Evolutionary conservation across 2,113 vertebrate genomes (phyloP).

Genomic region (Colius striatus): DNA sequence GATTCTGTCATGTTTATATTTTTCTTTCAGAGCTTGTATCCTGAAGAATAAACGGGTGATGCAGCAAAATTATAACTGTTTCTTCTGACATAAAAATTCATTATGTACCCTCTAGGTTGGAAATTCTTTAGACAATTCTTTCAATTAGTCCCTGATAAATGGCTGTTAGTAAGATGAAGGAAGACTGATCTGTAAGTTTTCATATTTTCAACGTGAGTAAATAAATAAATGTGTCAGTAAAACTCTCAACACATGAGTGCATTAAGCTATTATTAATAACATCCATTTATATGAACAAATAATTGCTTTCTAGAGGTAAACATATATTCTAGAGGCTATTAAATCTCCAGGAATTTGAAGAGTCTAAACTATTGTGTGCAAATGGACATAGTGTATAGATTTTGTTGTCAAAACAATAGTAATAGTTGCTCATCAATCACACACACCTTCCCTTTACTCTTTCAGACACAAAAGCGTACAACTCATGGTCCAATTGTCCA

Average conservation of each 20-base stretch:
- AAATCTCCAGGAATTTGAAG: not conserved
- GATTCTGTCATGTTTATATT: not conserved
- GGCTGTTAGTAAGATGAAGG: not conserved
- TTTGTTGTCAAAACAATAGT: not conserved
- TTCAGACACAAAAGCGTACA: not conserved
- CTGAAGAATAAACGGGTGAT: not conserved
- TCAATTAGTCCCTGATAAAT: conserved; percentile 1
- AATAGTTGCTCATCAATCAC: not conserved
- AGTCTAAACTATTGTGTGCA: not conserved
- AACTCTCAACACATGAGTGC: not conserved
- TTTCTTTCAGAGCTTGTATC: not conserved
- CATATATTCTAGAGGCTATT: not conserved
- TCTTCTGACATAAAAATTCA: not conserved
- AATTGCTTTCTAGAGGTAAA: conserved; percentile 20
- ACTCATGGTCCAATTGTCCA: not conserved
- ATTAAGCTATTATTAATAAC: not conserved
- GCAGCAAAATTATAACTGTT: not conserved
- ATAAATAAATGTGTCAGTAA: not conserved
- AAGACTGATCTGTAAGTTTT: not conserved
- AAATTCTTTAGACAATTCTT: not conserved
- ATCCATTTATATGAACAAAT: not conserved
- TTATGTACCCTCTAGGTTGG: not conserved
- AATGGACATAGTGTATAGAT: not conserved
- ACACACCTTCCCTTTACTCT: not conserved
- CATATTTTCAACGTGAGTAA: not conserved